Base-by-base conservation (phyloP, 2,888 invertebrate species). In the Melieria picta region DNA sequence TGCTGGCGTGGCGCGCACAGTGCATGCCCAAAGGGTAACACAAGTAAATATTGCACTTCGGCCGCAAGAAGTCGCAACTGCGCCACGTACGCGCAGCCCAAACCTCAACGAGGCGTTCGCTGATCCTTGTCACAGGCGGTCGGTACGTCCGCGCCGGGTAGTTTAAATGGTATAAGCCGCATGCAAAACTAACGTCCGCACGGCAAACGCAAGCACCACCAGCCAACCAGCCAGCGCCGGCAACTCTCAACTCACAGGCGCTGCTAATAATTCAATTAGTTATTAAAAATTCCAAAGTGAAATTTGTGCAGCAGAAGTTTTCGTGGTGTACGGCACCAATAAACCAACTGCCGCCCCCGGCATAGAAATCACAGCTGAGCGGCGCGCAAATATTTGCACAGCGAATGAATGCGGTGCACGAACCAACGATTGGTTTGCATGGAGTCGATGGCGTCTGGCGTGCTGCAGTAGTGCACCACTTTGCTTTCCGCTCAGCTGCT, bases 51-150 rank as follows among this genome's bases (percentile, higher is more conserved):
- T 30, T 30, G 30, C 30, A 30, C 58, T 62, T 50, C 73, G 72
- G 65, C 57, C 71, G 76, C 77, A 73, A 67, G 43, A 66, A 66
- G 16, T 58, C 58, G 50, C n/a, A 30, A 30, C 30, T 3, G 30
- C 9, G 58, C 10, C 30, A 47, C 52, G 50, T 11, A 16, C 16
- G 48, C 16, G 13, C 60, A 50, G 16, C 30, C 11, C 57, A 77
- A 80, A 80, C 79, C 80, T 77, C 80, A 82, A 80, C 79, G 80
- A 81, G 83, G 83, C 83, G 83, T 82, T 79, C 78, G 80, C 79
- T 82, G 83, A 82, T 82, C 83, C 83, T 82, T 82, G 82, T 83
- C 82, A 82, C 74, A 75, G 61, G 66, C 56, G 63, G 62, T 63
- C 78, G 64, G 52, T 57, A 57, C 74, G 75, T 74, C 74, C 72